Conservation (phyloP, 2,888 invertebrate genomes). For the Pilophorus perplexus region DNA sequence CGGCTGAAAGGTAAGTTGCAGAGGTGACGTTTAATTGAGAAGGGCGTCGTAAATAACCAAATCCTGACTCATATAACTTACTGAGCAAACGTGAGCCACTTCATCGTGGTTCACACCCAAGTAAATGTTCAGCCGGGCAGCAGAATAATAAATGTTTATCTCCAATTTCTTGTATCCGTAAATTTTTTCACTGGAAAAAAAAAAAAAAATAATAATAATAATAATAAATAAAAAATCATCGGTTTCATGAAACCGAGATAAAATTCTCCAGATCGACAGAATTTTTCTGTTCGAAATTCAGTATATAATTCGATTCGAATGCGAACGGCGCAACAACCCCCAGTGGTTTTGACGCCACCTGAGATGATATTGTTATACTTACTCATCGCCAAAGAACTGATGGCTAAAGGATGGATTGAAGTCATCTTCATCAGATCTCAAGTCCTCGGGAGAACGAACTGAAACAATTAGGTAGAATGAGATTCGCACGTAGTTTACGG, state of each 20-base stretch:
- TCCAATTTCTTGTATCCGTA: slow-evolving; percentile 87
- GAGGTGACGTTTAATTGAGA: no score
- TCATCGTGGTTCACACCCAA: slow-evolving; percentile 69
- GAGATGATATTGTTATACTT: no score
- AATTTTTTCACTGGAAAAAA: slow-evolving; percentile 71
- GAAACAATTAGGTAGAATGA: slow-evolving; percentile 35
- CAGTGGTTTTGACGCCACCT: no score
- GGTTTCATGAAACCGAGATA: no score
- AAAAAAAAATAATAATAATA: slow-evolving; percentile 43
- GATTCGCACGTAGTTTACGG: slow-evolving; percentile 13
- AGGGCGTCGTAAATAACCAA: no score
- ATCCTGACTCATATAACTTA: no score
- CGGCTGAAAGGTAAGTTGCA: slow-evolving; percentile 57
- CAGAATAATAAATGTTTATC: slow-evolving; percentile 76
- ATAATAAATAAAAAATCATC: slow-evolving; percentile 43
- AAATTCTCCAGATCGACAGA: neutral
- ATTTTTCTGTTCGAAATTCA: no score
- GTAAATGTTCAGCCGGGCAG: slow-evolving; percentile 77
- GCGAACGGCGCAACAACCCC: no score
- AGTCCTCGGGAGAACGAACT: slow-evolving; percentile 63
- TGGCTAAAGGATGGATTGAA: slow-evolving; percentile 87
- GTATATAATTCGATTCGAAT: no score
- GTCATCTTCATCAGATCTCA: slow-evolving; percentile 62
- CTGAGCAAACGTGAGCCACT: slow-evolving; percentile 1
- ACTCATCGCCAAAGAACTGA: slow-evolving; percentile 86